phyloP scores from a whole-genome alignment of 2,888 invertebrate genomes.

The Pristionchus japonicus region DNA sequence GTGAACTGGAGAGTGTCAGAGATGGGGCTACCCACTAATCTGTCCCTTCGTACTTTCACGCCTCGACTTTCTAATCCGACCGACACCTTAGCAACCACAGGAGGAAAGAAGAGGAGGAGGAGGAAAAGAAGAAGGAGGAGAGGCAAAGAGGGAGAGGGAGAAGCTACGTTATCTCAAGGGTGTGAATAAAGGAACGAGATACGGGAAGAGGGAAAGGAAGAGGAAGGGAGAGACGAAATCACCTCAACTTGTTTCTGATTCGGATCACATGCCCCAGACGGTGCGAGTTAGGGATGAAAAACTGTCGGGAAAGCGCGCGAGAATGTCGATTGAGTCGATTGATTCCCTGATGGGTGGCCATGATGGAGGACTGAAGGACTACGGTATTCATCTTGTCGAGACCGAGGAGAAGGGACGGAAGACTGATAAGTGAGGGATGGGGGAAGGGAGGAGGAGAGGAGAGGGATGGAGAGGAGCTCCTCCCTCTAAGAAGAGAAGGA shows the following conservation, averaged over 20 bases:
- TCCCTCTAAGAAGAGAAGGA: not conserved
- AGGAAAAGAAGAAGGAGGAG: conserved; percentile 14
- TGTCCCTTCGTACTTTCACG: not conserved
- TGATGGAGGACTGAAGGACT: conserved; percentile 51
- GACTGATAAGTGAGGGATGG: not conserved
- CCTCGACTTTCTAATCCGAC: not conserved
- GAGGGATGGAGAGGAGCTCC: not conserved
- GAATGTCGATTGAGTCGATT: conserved; percentile 67
- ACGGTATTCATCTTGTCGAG: conserved; percentile 47
- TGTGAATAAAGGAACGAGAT: not conserved
- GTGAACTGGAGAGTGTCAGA: not conserved
- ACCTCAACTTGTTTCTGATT: conserved; percentile 29
- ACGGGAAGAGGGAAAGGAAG: not conserved
- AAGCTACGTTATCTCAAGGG: not conserved
- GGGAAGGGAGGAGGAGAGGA: not conserved
- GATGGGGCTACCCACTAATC: not conserved
- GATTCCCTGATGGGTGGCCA: conserved; percentile 69
- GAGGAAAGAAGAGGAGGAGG: conserved; percentile 1
- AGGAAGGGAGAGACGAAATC: not conserved
- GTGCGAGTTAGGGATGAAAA: conserved; percentile 43
- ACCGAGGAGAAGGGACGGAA: not conserved
- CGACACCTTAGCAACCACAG: not conserved
- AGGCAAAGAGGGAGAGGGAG: not conserved
- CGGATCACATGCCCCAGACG: conserved; percentile 26
- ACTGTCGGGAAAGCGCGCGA: conserved; percentile 26